Percentiles rank a stretch among this genome's conserved stretches.
Evolutionary conservation across 2,797 vertebrate genomes (phyloP).

Genomic region (Thunnus albacares): DNA sequence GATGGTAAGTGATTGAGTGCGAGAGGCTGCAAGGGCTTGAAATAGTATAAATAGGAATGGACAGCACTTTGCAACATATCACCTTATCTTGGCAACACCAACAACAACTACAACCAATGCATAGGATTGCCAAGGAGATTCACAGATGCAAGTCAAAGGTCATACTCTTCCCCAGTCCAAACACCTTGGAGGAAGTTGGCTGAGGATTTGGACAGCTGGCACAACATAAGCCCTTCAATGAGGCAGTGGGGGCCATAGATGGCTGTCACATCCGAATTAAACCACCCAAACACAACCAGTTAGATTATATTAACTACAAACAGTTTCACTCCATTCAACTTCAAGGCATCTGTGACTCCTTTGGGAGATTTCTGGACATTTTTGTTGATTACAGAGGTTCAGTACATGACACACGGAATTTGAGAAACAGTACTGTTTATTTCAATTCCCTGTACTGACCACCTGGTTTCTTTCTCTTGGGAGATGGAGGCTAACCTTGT

Average conservation of each 20-base stretch:
- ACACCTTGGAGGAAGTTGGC: background rate
- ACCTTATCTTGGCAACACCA: no score
- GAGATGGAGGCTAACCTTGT: background rate
- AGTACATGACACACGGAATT: background rate
- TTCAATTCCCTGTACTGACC: background rate
- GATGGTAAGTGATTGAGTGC: no score
- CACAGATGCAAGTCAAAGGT: background rate
- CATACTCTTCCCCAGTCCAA: background rate
- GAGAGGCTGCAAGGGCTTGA: no score
- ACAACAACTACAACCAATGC: no score
- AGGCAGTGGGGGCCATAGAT: background rate
- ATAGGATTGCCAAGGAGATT: background rate
- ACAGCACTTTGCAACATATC: no score
- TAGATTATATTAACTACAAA: background rate
- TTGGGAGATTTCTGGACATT: background rate
- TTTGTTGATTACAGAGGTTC: background rate
- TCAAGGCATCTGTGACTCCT: background rate
- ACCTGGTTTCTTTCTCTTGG: background rate
- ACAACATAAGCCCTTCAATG: conserved; percentile 1
- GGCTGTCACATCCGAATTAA: no score
- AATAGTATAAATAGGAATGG: no score
- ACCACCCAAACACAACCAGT: background rate
- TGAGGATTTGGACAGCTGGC: background rate
- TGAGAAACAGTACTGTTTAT: no score
- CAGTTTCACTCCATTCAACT: background rate